A percentile compares a stretch with the other conserved stretches of the same genome.
phyloP scores from a whole-genome alignment of 2,888 invertebrate genomes.

The Candidula unifasciata region DNA sequence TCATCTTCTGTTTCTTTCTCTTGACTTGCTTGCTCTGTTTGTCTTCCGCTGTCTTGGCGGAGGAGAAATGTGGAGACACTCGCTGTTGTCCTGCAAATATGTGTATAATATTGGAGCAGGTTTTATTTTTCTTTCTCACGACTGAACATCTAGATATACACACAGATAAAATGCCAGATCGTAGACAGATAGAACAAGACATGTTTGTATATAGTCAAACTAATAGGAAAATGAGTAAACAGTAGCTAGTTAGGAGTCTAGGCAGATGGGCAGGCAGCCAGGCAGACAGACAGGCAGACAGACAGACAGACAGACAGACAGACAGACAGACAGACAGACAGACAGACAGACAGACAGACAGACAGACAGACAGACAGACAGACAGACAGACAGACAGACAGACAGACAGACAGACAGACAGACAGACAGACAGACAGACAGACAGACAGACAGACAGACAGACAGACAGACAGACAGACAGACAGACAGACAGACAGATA shows the following conservation, averaged over 20 bases:
- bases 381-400: too few species aligned
- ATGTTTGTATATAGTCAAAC: too few species aligned
- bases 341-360: neutral
- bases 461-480: constrained; percentile 6
- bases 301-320: too few species aligned
- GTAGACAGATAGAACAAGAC: neutral
- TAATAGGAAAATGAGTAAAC: too few species aligned
- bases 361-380: too few species aligned
- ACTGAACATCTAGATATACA: neutral
- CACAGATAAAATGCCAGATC: neutral
- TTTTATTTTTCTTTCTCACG: too few species aligned
- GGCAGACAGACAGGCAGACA: too few species aligned
- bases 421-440: neutral
- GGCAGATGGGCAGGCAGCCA: too few species aligned
- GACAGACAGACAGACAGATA: constrained; percentile 16
- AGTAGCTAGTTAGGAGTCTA: too few species aligned
- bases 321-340: too few species aligned
- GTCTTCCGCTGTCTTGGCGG: neutral
- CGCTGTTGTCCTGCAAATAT: neutral
- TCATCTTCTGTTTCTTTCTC: neutral
- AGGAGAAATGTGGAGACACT: constrained; percentile 37
- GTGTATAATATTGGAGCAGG: too few species aligned
- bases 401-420: neutral
- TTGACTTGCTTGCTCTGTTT: neutral
- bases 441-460: neutral